Conservation (phyloP, 2,113 vertebrate genomes). For the Smithornis capensis region DNA sequence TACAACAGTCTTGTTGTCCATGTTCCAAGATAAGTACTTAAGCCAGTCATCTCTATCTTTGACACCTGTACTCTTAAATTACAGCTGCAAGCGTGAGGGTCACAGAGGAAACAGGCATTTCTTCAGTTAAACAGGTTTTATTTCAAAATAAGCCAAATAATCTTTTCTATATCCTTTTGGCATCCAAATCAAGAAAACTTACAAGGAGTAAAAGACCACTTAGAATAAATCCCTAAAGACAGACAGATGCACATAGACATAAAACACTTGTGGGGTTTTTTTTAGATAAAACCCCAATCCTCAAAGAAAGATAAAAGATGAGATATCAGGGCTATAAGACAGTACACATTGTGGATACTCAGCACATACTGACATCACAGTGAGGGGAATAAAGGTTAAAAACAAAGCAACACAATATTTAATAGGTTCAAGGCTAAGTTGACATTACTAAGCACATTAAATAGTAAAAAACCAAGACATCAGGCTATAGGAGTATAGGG, state of each 20-base stretch:
- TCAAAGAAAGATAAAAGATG: neutral
- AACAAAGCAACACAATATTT: neutral
- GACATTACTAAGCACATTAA: neutral
- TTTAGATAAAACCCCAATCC: neutral
- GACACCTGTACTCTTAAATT: neutral
- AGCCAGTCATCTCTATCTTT: neutral
- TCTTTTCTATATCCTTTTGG: neutral
- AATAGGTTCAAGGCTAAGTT: neutral
- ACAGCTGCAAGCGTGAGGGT: neutral
- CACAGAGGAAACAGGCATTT: neutral
- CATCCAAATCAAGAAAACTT: neutral
- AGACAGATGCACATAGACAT: neutral
- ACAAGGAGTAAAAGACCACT: neutral
- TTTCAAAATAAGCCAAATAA: neutral
- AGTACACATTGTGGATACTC: fast-evolving
- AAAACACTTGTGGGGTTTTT: neutral
- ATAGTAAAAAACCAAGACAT: neutral
- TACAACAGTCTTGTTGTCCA: neutral
- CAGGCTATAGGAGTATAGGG: neutral
- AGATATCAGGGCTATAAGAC: neutral
- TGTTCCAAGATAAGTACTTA: neutral
- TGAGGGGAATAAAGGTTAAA: neutral
- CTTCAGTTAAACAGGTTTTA: neutral
- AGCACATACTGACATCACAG: neutral
- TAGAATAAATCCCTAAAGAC: neutral